Percentiles rank a stretch among this genome's conserved stretches.
Conservation (phyloP, 2,113 vertebrate genomes). For the Micronycteris hirsuta region DNA sequence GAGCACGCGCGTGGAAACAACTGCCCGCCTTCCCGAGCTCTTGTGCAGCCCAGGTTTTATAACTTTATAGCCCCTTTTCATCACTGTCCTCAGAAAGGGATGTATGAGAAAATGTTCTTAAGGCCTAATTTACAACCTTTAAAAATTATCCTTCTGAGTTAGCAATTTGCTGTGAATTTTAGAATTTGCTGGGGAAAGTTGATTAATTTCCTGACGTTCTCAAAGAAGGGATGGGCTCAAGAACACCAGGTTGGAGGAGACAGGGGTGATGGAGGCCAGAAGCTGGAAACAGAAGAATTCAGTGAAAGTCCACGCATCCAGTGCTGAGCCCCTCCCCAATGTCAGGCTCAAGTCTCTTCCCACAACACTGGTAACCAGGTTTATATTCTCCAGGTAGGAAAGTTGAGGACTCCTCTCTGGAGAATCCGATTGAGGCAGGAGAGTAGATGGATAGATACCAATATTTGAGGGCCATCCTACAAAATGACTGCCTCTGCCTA, state of each 20-base stretch:
- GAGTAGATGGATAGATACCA: not conserved
- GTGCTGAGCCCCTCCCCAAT: not conserved
- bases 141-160: not conserved
- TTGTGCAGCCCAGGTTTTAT: not conserved
- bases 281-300: not conserved
- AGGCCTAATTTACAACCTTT: not conserved
- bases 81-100: not conserved
- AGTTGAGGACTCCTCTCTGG: not conserved
- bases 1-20: not conserved
- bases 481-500: not conserved
- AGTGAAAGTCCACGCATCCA: not conserved
- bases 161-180: not conserved
- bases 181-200: not conserved
- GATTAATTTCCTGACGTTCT: not conserved
- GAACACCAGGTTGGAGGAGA: not conserved
- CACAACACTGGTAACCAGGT: not conserved
- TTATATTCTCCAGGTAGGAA: too few species aligned
- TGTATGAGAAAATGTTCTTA: not conserved
- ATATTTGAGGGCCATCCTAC: not conserved
- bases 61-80: not conserved
- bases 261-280: accelerated
- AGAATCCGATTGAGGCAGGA: not conserved
- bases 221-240: not conserved
- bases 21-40: not conserved
- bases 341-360: not conserved